Conservation (phyloP, 2,113 vertebrate genomes). For the Nesoenas mayeri region DNA sequence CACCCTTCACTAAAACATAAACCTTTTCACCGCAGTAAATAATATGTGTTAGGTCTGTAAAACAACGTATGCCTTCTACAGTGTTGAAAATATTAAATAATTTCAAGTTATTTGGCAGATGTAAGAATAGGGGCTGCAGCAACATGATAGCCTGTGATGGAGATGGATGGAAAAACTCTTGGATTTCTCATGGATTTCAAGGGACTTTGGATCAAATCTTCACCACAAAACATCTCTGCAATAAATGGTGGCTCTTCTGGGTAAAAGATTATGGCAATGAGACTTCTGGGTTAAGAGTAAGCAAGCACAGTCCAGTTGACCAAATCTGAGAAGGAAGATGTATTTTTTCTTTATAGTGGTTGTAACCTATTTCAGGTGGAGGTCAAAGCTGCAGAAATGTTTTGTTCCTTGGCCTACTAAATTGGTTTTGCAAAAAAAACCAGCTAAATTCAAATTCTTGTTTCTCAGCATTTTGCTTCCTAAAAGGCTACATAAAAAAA, state of each 20-base stretch:
- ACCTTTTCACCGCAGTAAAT: neutral
- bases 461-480: neutral
- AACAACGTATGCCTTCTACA: neutral
- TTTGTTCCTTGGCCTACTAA: neutral
- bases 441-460: neutral
- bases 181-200: neutral
- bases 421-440: neutral
- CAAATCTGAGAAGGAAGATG: too few species aligned
- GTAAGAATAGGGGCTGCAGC: neutral
- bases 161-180: neutral
- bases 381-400: neutral
- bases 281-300: neutral
- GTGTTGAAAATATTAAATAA: neutral
- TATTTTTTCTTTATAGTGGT: neutral
- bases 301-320: neutral
- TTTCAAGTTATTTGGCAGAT: neutral
- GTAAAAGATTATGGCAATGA: neutral
- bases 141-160: neutral
- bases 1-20: neutral
- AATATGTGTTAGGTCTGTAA: neutral
- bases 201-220: neutral
- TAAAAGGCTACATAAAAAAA: neutral
- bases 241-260: neutral
- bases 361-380: neutral
- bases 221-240: neutral